Base-by-base conservation (phyloP, 2,797 vertebrate genomes). In the Botia almorhae region DNA sequence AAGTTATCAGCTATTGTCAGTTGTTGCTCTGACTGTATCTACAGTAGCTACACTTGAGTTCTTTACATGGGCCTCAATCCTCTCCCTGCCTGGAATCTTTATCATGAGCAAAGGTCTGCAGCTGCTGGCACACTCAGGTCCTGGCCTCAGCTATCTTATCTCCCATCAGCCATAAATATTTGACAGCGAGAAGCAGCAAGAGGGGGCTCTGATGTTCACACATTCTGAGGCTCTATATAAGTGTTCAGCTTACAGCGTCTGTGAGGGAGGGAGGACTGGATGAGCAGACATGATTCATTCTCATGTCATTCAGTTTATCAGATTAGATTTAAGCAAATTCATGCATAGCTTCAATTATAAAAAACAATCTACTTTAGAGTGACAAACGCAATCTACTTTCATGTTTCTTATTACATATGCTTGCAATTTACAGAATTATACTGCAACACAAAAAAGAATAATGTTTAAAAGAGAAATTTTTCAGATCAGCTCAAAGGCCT, bases 91-190 rank as follows among this genome's bases (percentile, higher is more conserved):
- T 91, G 91, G 89, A 93, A 92, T 78, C 76, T 90, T 94, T 95
- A 94, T 95, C 92, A 89, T 89, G 93, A 93, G 90, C 93, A 95
- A 94, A 94, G 93, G 92, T 94, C 93, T 90, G 85, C 85, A 89
- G 90, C 92, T 91, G 92, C 92, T 94, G 94, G 93, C 91, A 94
- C 91, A 91, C 86, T 92, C 87, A 91, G 91, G 89, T 90, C 89
- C 86, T 58, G 74, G 81, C 88, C 87, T 85, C 82, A 89, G 89
- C 90, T 91, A 94, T 94, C 93, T 95, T 94, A 95, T 95, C 94
- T 93, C 72, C 89, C 90, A 94, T 94, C 93, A 92, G 91, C 91
- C 88, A 93, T 94, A 94, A 95, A 94, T 92, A 93, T 92, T 91
- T 91, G 89, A 93, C 89, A 90, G 87, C 89, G 87, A 86, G 76